Evolutionary conservation across 2,888 invertebrate species (phyloP), one percentile per base, ranked within the genome.

Genomic region (Acanthosoma haemorrhoidale): DNA sequence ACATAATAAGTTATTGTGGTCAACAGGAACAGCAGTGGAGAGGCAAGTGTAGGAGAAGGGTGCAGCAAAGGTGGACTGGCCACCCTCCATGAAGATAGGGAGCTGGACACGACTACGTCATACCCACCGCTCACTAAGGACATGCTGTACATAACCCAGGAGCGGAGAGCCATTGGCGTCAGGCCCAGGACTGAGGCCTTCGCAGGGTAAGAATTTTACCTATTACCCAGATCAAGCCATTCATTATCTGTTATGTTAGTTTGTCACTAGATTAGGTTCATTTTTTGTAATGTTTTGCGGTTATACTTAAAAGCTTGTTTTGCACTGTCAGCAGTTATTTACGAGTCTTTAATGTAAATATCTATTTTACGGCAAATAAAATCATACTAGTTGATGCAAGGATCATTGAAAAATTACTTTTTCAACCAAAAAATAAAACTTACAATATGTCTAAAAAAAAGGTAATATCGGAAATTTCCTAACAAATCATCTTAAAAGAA

Each of bases 51-150:
- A 9, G 63, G 69, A 16, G 68, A 70, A 21, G 43, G 71, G 9
- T 57, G 61, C 4, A 68, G 72, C 57, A 71, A 71, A 13, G 71
- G 72, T 8, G 61, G 71, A 18, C 83, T 94, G 77, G 93, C 94
- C 16, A 93, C 94, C 5, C 83, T 95, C 58, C 92, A 91, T 80
- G 95, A 95, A 82, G 94, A 93, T 77, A 84, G 87, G 78, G 92
- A 92, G 81, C 64, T 82, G 79, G 81, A 77, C 78, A 80, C 51
- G 80, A 82, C 77, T 79, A 82, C 76, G 82, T 78, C 68, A 70
- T 79, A 36, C 15, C 73, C 71, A 32, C 72, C 91, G 72, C 85
- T 92, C 78, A 92, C 92, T 77, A 89, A 88, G 81, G 89, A 90
- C 82, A 85, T 89, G 78, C 84, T 93, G 75, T 84, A 91, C 77